phyloP scores from a whole-genome alignment of 1,140 invertebrate genomes.

The Philaenus spumarius region DNA sequence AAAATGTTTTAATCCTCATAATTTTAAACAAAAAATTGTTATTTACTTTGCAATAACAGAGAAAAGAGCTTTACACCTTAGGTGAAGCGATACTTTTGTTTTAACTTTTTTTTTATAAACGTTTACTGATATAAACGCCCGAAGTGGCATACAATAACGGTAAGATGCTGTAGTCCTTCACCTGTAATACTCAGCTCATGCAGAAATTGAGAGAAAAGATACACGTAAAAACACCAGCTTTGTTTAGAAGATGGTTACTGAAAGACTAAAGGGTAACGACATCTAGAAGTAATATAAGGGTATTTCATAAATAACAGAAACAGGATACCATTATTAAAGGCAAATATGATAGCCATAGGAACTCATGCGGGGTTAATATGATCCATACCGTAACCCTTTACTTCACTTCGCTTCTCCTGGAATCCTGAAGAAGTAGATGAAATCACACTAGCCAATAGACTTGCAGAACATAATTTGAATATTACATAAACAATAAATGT shows the following conservation, averaged over 20 bases:
- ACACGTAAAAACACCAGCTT: slow-evolving; percentile 1
- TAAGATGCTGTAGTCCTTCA: slow-evolving; percentile 54
- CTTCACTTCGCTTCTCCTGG: too few species aligned
- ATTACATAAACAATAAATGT: too few species aligned
- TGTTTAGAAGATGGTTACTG: not conserved
- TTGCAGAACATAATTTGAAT: too few species aligned
- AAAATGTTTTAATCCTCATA: not conserved
- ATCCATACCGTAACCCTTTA: too few species aligned
- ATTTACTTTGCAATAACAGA: not conserved
- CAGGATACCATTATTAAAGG: too few species aligned
- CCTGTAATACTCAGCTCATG: slow-evolving; percentile 28
- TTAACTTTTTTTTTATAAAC: slow-evolving; percentile 5
- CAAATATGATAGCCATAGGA: too few species aligned
- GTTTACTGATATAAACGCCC: not conserved
- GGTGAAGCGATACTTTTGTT: slow-evolving; percentile 10
- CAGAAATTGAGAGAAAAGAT: not conserved
- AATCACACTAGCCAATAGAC: too few species aligned
- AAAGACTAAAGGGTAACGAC: not conserved
- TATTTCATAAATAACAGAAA: too few species aligned
- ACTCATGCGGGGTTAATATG: too few species aligned
- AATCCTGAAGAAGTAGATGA: too few species aligned
- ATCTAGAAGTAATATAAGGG: not conserved
- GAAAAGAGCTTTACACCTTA: slow-evolving; percentile 5
- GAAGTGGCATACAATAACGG: slow-evolving; percentile 55
- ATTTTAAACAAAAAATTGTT: not conserved